Percentiles rank a stretch among this genome's conserved stretches.
These are phyloP conservation scores for Meteorus cinctellus DNA, from an alignment of 2,888 invertebrate genomes.

Conservation along the genomic window DNA sequence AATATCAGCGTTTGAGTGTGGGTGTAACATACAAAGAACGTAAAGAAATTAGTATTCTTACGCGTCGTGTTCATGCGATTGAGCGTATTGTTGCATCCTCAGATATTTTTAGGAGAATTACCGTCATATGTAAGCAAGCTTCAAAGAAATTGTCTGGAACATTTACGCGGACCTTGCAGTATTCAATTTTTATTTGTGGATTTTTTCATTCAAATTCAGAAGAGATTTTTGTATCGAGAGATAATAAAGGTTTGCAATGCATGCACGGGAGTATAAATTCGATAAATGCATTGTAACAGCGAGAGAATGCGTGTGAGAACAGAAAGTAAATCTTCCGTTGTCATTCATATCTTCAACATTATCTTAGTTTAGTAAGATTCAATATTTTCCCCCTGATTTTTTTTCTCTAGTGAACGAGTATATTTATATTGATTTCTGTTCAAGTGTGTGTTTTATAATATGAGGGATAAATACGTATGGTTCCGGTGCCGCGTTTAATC, in stretches of 20 bases:
- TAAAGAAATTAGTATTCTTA: background rate
- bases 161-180: background rate
- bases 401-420: background rate
- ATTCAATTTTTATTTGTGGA: conserved; percentile 1
- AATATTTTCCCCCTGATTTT: background rate
- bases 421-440: background rate
- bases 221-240: background rate
- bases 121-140: background rate
- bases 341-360: conserved; percentile 15
- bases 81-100: background rate
- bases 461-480: background rate
- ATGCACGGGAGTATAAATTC: conserved; percentile 4
- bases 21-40: background rate
- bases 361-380: background rate
- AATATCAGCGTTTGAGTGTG: conserved; percentile 8
- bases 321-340: background rate
- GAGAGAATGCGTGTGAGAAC: conserved; percentile 29
- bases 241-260: background rate
- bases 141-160: background rate
- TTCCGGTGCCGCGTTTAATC: background rate
- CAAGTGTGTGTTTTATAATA: background rate
- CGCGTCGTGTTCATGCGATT: conserved; percentile 14
- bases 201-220: background rate
- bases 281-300: conserved; percentile 2
- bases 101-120: background rate